Evolutionary conservation across 1,140 invertebrate species (phyloP).

Genomic region (Cecropterus lyciades): DNA sequence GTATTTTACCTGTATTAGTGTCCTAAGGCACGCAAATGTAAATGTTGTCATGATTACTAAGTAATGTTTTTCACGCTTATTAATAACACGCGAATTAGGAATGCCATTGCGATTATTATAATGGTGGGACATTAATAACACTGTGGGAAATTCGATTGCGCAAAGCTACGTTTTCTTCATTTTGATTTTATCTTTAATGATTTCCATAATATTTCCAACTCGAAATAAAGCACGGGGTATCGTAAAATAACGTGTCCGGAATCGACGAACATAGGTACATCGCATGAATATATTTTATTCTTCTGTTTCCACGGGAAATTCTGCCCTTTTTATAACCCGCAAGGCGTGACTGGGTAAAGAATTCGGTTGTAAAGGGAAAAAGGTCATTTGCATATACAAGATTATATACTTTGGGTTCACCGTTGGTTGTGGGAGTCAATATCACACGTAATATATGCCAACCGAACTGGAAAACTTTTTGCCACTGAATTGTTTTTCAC

Average conservation of each 20-base stretch:
- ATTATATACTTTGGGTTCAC: conserved; percentile 69
- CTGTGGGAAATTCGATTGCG: neutral
- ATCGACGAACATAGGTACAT: conserved; percentile 41
- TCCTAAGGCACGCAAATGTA: neutral
- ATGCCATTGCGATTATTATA: conserved; percentile 6
- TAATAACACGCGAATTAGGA: neutral
- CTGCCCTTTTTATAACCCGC: conserved; percentile 62
- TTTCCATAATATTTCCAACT: conserved; percentile 14
- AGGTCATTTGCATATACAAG: conserved; percentile 74
- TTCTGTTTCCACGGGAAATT: conserved; percentile 52
- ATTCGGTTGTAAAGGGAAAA: conserved; percentile 66
- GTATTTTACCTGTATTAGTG: neutral
- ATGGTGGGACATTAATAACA: neutral
- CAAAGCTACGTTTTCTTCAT: conserved; percentile 2
- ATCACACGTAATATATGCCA: conserved; percentile 66
- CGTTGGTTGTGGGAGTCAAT: conserved; percentile 60
- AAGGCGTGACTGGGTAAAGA: conserved; percentile 68
- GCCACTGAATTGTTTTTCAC: conserved; percentile 59
- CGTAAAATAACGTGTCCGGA: conserved; percentile 42
- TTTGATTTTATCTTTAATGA: neutral
- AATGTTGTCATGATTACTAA: no score
- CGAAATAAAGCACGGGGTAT: conserved; percentile 23
- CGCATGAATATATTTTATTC: conserved; percentile 71
- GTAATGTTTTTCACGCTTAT: no score
- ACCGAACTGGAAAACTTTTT: conserved; percentile 58